Evolutionary conservation across 2,113 vertebrate genomes (phyloP).

Genomic region (Falcunculus frontatus): DNA sequence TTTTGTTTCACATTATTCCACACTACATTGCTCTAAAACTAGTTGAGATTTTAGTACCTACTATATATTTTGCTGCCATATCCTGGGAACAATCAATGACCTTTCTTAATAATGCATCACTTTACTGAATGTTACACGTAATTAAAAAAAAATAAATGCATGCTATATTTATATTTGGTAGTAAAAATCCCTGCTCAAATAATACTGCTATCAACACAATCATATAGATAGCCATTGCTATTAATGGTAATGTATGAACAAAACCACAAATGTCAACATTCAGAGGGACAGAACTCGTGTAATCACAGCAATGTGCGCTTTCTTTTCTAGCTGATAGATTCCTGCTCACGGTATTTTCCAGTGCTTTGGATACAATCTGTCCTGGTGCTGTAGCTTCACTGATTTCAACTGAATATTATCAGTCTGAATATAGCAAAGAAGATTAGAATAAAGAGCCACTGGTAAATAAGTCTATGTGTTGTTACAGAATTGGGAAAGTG

Average conservation of each 20-base stretch:
- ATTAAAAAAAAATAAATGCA: conserved; percentile 68
- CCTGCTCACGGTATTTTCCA: neutral
- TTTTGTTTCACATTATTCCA: conserved; percentile 15
- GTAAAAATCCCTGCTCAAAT: conserved; percentile 26
- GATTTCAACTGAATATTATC: neutral
- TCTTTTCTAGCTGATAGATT: neutral
- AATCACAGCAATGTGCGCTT: neutral
- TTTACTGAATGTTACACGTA: conserved; percentile 57
- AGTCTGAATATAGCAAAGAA: neutral
- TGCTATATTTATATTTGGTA: conserved; percentile 28
- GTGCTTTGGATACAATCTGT: neutral
- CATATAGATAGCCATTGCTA: neutral
- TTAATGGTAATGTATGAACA: neutral
- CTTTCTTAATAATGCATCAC: conserved; percentile 69
- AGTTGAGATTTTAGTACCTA: conserved; percentile 53
- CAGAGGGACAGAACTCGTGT: neutral
- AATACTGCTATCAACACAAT: neutral
- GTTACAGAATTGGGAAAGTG: neutral
- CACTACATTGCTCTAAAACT: conserved; percentile 19
- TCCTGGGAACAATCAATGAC: conserved; percentile 65
- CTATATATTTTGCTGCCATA: conserved; percentile 61
- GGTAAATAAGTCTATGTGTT: neutral
- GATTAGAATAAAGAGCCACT: neutral
- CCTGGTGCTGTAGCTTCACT: neutral
- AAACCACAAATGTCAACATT: neutral